Conservation (phyloP, 2,113 vertebrate genomes). For the Dicrurus megarhynchus region DNA sequence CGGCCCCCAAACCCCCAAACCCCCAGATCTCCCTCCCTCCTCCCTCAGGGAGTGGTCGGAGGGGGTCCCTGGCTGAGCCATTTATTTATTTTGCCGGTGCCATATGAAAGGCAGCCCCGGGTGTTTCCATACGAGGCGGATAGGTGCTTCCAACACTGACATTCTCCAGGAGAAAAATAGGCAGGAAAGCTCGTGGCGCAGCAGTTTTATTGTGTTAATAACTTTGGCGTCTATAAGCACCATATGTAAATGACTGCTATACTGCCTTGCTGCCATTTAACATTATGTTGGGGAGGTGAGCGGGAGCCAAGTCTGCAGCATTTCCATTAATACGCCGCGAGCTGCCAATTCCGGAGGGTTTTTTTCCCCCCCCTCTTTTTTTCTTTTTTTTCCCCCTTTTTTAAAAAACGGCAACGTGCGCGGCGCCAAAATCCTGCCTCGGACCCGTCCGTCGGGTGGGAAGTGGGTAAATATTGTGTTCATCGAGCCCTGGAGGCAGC, state of each 20-base stretch:
- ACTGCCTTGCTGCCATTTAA: constrained; percentile 67
- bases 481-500: not conserved
- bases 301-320: constrained; percentile 65
- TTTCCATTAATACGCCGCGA: constrained; percentile 32
- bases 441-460: not conserved
- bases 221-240: constrained; percentile 73
- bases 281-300: constrained; percentile 63
- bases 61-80: not conserved
- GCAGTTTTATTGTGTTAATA: constrained; percentile 70
- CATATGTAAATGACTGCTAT: constrained; percentile 70
- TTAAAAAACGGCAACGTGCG: not conserved
- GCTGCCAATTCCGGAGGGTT: constrained; percentile 48
- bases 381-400: fast-evolving
- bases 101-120: constrained; percentile 30
- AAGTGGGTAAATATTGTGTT: not conserved
- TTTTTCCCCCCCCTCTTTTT: too few relatives aligned
- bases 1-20: fast-evolving
- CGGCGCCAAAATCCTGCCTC: not conserved
- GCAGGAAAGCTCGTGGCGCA: constrained; percentile 56
- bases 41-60: not conserved
- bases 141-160: constrained; percentile 62
- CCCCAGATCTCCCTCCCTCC: fast-evolving
- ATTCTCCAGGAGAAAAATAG: constrained; percentile 51
- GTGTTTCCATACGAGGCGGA: constrained; percentile 24
- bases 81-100: constrained; percentile 10